These are phyloP conservation scores for Pomatorhinus ruficollis DNA, from an alignment of 2,113 vertebrate species.

Conservation along the genomic window DNA sequence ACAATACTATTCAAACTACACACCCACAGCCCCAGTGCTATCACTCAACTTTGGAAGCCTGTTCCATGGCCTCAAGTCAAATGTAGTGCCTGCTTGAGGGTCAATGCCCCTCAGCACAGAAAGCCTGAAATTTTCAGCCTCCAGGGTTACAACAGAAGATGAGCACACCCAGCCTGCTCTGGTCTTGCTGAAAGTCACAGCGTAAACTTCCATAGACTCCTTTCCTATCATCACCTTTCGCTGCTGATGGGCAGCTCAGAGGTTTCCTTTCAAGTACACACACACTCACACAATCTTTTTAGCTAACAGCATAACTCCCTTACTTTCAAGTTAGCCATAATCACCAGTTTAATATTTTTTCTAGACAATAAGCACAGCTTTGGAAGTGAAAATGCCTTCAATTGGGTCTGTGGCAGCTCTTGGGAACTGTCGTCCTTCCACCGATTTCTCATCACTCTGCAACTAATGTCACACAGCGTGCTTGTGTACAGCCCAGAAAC, in stretches of 20 bases:
- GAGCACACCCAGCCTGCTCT: background rate
- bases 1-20: no score
- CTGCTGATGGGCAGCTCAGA: background rate
- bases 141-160: background rate
- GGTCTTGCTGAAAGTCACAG: background rate
- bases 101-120: no score
- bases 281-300: background rate
- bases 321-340: background rate
- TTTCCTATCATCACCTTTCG: background rate
- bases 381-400: background rate
- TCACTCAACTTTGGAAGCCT: no score
- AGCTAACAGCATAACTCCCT: background rate
- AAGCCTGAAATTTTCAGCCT: no score
- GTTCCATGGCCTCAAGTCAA: no score
- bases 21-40: no score
- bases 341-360: background rate
- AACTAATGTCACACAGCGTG: background rate
- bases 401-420: fast-evolving
- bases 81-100: no score
- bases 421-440: background rate
- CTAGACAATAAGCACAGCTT: background rate
- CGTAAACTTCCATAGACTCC: background rate
- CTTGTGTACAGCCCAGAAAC: background rate
- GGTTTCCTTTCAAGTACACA: background rate
- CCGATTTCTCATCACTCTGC: background rate